phyloP scores from a whole-genome alignment of 2,888 invertebrate genomes.

The Melangyna quadrimaculata region DNA sequence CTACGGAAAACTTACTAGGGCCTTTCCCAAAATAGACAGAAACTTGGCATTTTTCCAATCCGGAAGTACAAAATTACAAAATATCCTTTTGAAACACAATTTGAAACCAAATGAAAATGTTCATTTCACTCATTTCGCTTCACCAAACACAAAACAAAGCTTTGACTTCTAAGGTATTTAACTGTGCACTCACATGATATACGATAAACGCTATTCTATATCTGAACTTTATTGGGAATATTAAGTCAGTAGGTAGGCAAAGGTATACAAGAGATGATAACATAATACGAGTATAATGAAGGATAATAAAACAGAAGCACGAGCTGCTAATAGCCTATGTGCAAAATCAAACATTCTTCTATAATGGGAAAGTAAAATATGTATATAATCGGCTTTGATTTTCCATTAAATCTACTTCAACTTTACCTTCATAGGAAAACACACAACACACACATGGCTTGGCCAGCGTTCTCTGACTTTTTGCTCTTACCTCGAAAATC shows the following conservation, averaged over 20 bases:
- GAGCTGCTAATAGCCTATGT: background rate
- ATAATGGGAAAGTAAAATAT: conserved; percentile 32
- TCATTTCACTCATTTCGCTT: background rate
- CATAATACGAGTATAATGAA: background rate
- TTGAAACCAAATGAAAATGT: background rate
- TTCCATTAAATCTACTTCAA: conserved; percentile 32
- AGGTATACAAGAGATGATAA: background rate
- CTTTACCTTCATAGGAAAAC: background rate
- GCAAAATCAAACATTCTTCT: conserved; percentile 25
- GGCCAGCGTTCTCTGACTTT: too few relatives aligned
- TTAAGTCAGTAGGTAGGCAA: background rate
- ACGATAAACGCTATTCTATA: too few relatives aligned
- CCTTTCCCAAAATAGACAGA: too few relatives aligned
- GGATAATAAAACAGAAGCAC: too few relatives aligned
- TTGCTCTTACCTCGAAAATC: background rate
- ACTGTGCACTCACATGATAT: conserved; percentile 9
- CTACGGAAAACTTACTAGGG: too few relatives aligned
- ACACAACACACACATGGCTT: background rate
- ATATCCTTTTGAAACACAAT: too few relatives aligned
- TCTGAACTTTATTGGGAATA: too few relatives aligned
- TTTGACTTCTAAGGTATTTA: background rate
- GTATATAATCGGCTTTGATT: conserved; percentile 61
- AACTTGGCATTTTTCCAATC: too few relatives aligned
- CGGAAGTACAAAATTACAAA: too few relatives aligned
- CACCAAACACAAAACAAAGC: conserved; percentile 12